These are phyloP conservation scores for Macrobrachium rosenbergii DNA, from an alignment of 1,140 invertebrate genomes.

Conservation along the genomic window DNA sequence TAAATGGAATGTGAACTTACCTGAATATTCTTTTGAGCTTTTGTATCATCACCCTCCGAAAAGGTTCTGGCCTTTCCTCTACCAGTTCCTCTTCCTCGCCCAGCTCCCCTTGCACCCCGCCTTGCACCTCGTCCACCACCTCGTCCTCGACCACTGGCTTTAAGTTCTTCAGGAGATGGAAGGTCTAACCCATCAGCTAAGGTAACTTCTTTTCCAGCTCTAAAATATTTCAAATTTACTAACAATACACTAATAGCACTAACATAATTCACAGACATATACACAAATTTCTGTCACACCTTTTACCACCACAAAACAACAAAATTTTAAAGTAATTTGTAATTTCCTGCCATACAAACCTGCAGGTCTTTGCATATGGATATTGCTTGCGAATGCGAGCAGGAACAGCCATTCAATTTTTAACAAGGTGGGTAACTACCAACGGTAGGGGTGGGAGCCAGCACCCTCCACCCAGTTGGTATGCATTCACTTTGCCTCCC, in stretches of 20 bases:
- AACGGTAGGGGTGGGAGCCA: too few species aligned
- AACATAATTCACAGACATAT: background rate
- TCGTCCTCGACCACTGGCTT: constrained; percentile 35
- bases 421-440: too few species aligned
- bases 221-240: background rate
- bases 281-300: background rate
- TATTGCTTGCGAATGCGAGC: too few species aligned
- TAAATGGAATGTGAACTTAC: background rate
- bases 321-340: too few species aligned
- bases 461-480: too few species aligned
- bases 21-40: constrained; percentile 32
- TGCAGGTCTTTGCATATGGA: too few species aligned
- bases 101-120: constrained; percentile 43
- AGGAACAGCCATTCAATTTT: too few species aligned
- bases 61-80: constrained; percentile 15
- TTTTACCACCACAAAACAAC: too few species aligned
- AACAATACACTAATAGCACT: background rate
- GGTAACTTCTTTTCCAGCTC: constrained; percentile 33
- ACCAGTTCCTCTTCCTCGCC: constrained; percentile 43
- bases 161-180: constrained; percentile 13
- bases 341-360: too few species aligned
- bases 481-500: too few species aligned
- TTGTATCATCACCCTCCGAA: constrained; percentile 4
- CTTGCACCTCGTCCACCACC: constrained; percentile 23
- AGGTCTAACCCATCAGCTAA: constrained; percentile 39